These are phyloP conservation scores for Dicyrtomina minuta DNA, from an alignment of 2,888 invertebrate species.

Conservation along the genomic window DNA sequence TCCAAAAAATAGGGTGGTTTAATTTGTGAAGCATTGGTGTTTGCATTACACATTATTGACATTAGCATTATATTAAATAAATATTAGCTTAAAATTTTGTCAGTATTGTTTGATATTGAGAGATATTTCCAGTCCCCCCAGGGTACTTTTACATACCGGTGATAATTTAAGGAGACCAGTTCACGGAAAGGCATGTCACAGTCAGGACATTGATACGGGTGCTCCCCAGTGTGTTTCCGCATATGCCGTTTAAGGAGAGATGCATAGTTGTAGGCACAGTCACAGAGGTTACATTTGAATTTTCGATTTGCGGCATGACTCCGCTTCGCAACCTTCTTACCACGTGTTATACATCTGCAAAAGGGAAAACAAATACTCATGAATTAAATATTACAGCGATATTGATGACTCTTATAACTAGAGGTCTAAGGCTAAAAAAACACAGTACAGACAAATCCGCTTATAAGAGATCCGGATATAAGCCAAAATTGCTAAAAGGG, in stretches of 20 bases:
- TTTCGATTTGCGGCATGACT: slow-evolving; percentile 50
- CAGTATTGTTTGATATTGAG: too few species aligned
- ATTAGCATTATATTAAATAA: too few species aligned
- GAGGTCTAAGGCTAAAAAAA: background rate
- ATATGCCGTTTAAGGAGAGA: slow-evolving; percentile 48
- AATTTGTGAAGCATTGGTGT: too few species aligned
- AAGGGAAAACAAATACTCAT: background rate
- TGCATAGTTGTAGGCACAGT: slow-evolving; percentile 52
- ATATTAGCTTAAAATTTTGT: too few species aligned
- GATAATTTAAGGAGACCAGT: slow-evolving; percentile 51
- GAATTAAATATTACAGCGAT: background rate
- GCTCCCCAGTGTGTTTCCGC: slow-evolving; percentile 36
- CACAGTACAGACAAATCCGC: background rate
- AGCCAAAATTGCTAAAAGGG: background rate
- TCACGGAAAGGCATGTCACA: slow-evolving; percentile 51
- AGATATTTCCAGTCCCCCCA: background rate
- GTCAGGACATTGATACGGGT: slow-evolving; percentile 47
- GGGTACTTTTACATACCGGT: slow-evolving; percentile 42
- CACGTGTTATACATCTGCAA: slow-evolving; percentile 46
- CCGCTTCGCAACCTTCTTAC: slow-evolving; percentile 50
- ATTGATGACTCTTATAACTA: background rate
- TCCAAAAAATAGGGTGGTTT: too few species aligned
- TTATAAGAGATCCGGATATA: background rate
- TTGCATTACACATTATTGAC: too few species aligned
- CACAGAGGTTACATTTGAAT: slow-evolving; percentile 48